Base-by-base conservation (phyloP, 2,113 vertebrate genomes). In the Athene noctua region DNA sequence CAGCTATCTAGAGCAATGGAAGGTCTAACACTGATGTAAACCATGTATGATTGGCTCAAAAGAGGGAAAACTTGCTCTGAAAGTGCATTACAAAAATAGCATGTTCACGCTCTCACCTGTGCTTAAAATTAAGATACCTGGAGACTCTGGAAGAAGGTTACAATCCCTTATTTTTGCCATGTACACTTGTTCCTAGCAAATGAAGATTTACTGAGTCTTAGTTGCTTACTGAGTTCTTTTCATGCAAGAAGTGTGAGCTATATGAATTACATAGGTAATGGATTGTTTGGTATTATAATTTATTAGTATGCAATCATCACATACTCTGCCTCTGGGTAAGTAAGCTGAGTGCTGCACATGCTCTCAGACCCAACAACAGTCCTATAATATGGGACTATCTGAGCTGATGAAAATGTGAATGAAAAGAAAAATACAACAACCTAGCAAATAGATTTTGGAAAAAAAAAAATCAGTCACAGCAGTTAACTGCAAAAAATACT, bases 231-330 rank as follows among this genome's bases (percentile, higher is more conserved):
- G 15, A 85, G 74, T 86, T 84, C 11, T 83, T 59, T 79, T 73
- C 77, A 81, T 55, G 30, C 32, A 88, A 65, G 29, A 89, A 83
- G 40, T 3, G 5, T 44, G 17, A 94, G 40, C 44, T 65, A 5
- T 32, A 86, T 47, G 32, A 95, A 84, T 86, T 79, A 92, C 77
- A 70, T 54, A 84, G 42, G 83, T 86, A 94, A 94, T 62, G 67
- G 94, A 55, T 34, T 34, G 44, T 90, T 96, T 95, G 79, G 74
- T 80, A 73, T 88, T 83, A 96, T 97, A 98, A 96, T 96, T 93
- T 92, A 91, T 96, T 97, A 97, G 93, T 95, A 97, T 75, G 97
- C 70, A 97, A 27, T 91, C 90, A 92, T 63, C 9, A 80, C 25
- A 77, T 88, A 80, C 73, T 59, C 88, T 73, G 66, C 83, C 88